phyloP scores from a whole-genome alignment of 2,888 invertebrate genomes.

The Amphipoea oculea region DNA sequence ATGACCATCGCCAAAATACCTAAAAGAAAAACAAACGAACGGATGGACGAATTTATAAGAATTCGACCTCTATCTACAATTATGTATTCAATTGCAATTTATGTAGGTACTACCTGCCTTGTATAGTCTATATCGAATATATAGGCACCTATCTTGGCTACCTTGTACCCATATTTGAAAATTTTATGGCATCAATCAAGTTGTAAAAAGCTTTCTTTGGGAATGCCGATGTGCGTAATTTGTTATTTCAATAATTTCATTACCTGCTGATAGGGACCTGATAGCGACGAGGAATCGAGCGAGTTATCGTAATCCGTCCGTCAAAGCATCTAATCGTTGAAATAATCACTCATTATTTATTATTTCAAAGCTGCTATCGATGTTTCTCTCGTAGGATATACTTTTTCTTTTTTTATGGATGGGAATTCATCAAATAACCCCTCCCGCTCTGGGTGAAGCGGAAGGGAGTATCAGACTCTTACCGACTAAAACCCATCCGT shows the following conservation, averaged over 20 bases:
- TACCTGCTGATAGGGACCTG: conserved; percentile 17
- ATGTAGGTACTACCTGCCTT: not conserved
- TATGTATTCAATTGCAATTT: not conserved
- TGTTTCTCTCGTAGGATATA: not conserved
- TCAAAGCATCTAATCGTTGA: conserved; percentile 14
- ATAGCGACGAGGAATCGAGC: conserved; percentile 18
- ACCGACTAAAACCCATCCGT: too few species aligned
- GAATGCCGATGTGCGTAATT: conserved; percentile 24
- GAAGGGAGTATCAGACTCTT: too few species aligned
- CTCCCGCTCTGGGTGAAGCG: too few species aligned
- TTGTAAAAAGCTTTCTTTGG: conserved; percentile 21
- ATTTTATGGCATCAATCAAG: conserved; percentile 2
- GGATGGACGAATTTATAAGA: not conserved
- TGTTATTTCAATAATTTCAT: conserved; percentile 18
- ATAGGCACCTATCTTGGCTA: not conserved
- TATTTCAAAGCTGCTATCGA: conserved; percentile 4
- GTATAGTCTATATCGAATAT: not conserved
- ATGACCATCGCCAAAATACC: not conserved
- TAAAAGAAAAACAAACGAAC: not conserved
- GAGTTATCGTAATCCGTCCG: conserved; percentile 48
- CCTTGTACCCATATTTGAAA: not conserved
- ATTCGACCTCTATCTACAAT: not conserved
- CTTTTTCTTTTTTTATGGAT: too few species aligned
- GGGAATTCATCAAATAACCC: too few species aligned
- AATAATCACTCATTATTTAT: conserved; percentile 45